Percentiles rank a stretch among this genome's conserved stretches.
Conservation (phyloP, 2,797 vertebrate species). For the Danio albolineatus region DNA sequence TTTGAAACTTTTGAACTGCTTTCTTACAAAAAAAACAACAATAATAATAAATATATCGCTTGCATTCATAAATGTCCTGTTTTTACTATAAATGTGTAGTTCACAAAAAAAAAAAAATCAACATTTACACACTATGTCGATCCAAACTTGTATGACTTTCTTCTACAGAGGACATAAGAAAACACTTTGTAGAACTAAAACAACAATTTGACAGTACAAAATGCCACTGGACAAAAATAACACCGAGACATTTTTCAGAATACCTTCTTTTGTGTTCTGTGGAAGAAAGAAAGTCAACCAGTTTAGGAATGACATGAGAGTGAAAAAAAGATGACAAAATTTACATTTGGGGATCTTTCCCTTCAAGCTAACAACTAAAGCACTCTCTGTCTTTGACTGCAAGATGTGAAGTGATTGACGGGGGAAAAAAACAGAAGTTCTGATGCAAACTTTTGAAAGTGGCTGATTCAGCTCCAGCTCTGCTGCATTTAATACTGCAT, state of each 20-base stretch:
- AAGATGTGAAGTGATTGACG: slow-evolving; percentile 10
- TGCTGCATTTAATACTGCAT: slow-evolving; percentile 38
- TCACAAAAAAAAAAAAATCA: background rate
- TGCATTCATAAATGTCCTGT: background rate
- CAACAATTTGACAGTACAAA: background rate
- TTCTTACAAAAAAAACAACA: too few relatives aligned
- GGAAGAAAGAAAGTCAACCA: background rate
- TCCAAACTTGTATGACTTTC: background rate
- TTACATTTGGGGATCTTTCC: background rate
- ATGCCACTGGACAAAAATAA: slow-evolving; percentile 1
- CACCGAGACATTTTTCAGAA: slow-evolving; percentile 1
- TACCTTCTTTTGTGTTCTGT: background rate
- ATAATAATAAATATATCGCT: too few relatives aligned
- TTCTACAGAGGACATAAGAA: background rate
- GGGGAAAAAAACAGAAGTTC: slow-evolving; percentile 37
- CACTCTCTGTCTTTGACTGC: background rate
- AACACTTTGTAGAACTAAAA: background rate
- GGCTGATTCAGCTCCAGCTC: slow-evolving; percentile 42
- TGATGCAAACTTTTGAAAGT: slow-evolving; percentile 26
- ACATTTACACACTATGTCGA: background rate
- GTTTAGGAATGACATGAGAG: background rate
- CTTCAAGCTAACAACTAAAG: slow-evolving; percentile 16
- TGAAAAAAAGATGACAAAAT: background rate
- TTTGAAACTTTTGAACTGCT: too few relatives aligned
- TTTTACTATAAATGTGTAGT: background rate